phyloP scores from a whole-genome alignment of 2,113 vertebrate genomes.

The Oryctolagus cuniculus region DNA sequence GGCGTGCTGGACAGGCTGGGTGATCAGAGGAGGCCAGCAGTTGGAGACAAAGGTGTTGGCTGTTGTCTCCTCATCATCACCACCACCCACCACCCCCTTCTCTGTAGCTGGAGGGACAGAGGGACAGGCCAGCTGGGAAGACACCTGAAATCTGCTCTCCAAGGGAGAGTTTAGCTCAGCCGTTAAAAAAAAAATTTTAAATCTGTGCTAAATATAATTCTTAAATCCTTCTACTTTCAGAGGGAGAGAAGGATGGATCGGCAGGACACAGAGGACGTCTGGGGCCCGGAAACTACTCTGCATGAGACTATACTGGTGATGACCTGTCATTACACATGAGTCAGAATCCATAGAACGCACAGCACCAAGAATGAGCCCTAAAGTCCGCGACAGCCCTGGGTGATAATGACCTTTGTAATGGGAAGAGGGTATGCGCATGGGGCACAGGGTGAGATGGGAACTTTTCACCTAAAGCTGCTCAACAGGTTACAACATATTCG shows the following conservation, averaged over 20 bases:
- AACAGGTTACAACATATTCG: neutral
- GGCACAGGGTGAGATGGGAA: no score
- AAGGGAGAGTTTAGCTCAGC: neutral
- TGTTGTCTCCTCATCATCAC: neutral
- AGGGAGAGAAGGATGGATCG: neutral
- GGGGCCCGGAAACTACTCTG: neutral
- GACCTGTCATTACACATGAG: no score
- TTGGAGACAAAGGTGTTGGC: neutral
- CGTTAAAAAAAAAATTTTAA: neutral
- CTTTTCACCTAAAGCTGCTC: neutral
- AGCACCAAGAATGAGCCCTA: no score
- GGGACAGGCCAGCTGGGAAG: neutral
- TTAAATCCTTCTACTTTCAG: neutral
- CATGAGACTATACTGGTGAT: no score
- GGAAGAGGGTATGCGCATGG: no score
- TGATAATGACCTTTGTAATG: no score
- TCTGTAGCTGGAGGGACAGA: neutral
- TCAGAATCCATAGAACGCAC: neutral
- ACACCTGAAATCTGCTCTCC: neutral
- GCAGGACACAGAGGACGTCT: neutral
- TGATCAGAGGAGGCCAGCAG: neutral
- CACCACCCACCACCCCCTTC: neutral
- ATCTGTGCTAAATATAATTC: neutral
- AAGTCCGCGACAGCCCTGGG: neutral
- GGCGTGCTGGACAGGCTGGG: no score